Evolutionary conservation across 2,113 vertebrate species (phyloP).

Genomic region (Ramphastos sulfuratus): DNA sequence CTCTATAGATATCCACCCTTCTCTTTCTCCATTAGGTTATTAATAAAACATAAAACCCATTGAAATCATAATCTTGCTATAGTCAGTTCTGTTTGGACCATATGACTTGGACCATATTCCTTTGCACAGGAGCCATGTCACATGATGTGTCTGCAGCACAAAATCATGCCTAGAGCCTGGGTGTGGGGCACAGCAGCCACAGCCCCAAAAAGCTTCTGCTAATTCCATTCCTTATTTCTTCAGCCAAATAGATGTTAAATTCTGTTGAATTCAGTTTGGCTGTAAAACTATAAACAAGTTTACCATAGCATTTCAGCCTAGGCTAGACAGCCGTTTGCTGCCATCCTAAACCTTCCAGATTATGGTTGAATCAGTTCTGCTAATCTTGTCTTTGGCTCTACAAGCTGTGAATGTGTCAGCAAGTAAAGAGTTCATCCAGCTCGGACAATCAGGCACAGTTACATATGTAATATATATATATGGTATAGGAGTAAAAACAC

Average conservation of each 20-base stretch:
- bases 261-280: neutral
- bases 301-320: neutral
- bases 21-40: neutral
- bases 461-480: rapidly evolving
- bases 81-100: neutral
- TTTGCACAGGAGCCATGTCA: neutral
- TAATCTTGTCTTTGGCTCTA: neutral
- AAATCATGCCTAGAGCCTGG: neutral
- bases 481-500: neutral
- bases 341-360: neutral
- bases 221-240: neutral
- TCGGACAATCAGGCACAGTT: rapidly evolving
- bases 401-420: neutral
- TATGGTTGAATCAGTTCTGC: neutral
- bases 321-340: neutral
- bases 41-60: neutral
- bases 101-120: neutral
- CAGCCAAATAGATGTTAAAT: neutral
- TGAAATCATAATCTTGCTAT: neutral
- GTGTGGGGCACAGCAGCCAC: neutral
- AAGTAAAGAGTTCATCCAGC: neutral
- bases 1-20: neutral
- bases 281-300: neutral
- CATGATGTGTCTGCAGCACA: neutral
- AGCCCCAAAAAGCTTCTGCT: neutral